Base-by-base conservation (phyloP, 2,797 vertebrate genomes). In the Scolopax bukidnonensis region DNA sequence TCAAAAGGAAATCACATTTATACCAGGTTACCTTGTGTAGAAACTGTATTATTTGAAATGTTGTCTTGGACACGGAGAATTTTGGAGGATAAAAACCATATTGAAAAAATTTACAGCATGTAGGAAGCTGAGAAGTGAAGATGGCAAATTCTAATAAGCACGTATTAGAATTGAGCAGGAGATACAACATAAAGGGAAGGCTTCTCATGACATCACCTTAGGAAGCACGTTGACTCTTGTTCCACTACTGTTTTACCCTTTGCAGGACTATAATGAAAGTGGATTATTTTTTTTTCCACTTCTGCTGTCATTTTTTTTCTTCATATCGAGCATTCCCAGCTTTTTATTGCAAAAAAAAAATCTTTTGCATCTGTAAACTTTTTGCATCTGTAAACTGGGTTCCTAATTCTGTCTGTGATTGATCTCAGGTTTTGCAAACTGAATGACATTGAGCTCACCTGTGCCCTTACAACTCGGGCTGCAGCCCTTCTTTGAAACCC, bases 181-280 rank as follows among this genome's bases (percentile, higher is more conserved):
- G 17, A 74, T 8, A 36, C 0, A 84, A 45, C 16, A 36, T 7
- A 20, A 28, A 28, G 14, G 76, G 36, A 63, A 18, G 41, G 23
- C 6, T 11, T 77, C 27, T 43, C 27, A 27, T 10, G 5, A 0
- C 10, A 51, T 8, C 53, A 80, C 19, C 48, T 65, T 47, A 32
- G 23, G 4, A 33, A 54, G 28, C 7, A 30, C 2, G 1, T 2
- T 33, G 36, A 68, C 36, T 17, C 21, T 4, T 5, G 1, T 32
- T 63, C 38, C 51, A 48, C 17, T 73, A 16, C 64, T 47, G 10
- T 7, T 70, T 59, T 7, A 84, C 21, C 40, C 40, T 51, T 19
- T 47, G 43, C 40, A 73, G 18, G 18, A 36, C 9, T 51, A 2
- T 11, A 86, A 88, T 38, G 12, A 15, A 21, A 15, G 3, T 63